Conservation (phyloP, 2,797 vertebrate genomes). For the Dicrostonyx torquatus region DNA sequence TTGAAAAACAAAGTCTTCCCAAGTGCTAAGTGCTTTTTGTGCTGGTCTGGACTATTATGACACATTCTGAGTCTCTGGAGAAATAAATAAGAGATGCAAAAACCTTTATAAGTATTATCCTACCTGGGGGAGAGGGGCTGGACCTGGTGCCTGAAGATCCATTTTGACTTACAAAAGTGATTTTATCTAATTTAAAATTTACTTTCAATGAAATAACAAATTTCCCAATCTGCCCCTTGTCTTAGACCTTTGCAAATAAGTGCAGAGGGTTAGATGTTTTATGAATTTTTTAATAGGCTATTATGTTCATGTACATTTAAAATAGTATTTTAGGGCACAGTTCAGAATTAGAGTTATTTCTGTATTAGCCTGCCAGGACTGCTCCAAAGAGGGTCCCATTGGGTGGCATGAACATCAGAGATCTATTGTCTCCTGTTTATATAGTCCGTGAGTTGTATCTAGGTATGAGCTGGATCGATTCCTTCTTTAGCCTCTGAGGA, state of each 20-base stretch:
- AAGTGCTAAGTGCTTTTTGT: constrained; percentile 26
- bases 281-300: constrained; percentile 41
- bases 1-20: constrained; percentile 55
- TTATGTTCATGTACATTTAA: constrained; percentile 21
- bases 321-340: not conserved
- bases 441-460: not conserved
- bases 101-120: constrained; percentile 5
- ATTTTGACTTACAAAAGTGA: constrained; percentile 30
- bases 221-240: not conserved
- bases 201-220: not conserved
- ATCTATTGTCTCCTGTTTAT: not conserved
- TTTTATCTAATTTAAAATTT: constrained; percentile 46
- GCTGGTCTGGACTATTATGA: constrained; percentile 13
- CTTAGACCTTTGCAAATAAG: not conserved
- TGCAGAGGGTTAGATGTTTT: constrained; percentile 57
- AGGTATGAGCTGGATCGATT: not conserved
- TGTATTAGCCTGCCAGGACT: not conserved
- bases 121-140: constrained; percentile 14
- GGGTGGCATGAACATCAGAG: not conserved
- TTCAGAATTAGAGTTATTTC: not conserved
- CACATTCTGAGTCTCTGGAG: not conserved
- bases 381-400: not conserved
- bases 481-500: not conserved
- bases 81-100: constrained; percentile 52
- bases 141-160: not conserved